Evolutionary conservation across 2,113 vertebrate species (phyloP).

Genomic region (Myodes glareolus): DNA sequence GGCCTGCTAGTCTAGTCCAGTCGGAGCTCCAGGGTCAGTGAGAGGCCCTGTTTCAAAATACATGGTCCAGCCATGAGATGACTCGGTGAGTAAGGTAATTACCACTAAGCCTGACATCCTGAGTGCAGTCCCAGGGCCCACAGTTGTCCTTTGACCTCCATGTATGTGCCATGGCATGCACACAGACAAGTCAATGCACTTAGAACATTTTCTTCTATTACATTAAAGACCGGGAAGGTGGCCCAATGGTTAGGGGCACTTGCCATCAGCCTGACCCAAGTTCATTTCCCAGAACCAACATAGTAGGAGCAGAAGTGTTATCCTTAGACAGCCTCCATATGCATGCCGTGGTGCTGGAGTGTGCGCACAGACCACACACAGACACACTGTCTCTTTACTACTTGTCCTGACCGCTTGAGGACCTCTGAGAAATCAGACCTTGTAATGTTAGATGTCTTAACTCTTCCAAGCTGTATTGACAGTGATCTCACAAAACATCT

Average conservation of each 20-base stretch:
- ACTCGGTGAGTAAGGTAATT: background rate
- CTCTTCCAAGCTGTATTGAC: slow-evolving; percentile 11
- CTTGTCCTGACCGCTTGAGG: background rate
- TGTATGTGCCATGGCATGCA: background rate
- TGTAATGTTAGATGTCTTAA: background rate
- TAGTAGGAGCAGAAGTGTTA: background rate
- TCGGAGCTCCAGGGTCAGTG: background rate
- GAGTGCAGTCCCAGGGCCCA: background rate
- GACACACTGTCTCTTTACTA: background rate
- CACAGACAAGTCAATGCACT: background rate
- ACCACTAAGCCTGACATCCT: background rate
- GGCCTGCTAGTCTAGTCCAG: background rate
- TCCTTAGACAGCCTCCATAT: background rate
- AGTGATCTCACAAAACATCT: background rate
- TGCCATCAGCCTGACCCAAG: background rate
- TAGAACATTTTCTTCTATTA: background rate
- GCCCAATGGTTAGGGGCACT: background rate
- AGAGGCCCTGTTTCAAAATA: background rate
- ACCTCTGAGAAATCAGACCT: background rate
- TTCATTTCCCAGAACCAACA: background rate
- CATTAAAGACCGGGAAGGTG: background rate
- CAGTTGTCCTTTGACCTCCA: background rate
- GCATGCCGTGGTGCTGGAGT: no score
- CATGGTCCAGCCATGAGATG: background rate
- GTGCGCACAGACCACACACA: background rate